A percentile compares a stretch with the other conserved stretches of the same genome.
phyloP scores from a whole-genome alignment of 2,888 invertebrate genomes.

The Pharmacophagus antenor region DNA sequence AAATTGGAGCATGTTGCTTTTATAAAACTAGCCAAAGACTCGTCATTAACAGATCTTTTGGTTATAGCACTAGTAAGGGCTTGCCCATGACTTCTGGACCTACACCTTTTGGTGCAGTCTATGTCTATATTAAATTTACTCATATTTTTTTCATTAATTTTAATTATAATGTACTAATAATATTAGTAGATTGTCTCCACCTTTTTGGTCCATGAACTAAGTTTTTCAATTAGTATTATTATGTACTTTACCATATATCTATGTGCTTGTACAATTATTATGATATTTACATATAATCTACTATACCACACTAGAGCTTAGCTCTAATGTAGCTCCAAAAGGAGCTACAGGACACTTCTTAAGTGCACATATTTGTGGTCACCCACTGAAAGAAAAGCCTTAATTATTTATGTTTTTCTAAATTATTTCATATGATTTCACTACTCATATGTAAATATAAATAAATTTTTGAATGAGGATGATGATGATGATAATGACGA shows the following conservation, averaged over 20 bases:
- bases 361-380: slow-evolving; percentile 58
- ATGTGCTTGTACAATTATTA: slow-evolving; percentile 30
- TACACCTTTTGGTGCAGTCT: slow-evolving; percentile 82
- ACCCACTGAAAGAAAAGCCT: slow-evolving; percentile 59
- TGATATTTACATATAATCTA: slow-evolving; percentile 33
- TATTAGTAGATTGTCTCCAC: slow-evolving; percentile 4
- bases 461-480: no score
- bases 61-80: slow-evolving; percentile 84
- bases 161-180: not conserved
- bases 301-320: slow-evolving; percentile 49
- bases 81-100: slow-evolving; percentile 79
- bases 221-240: not conserved
- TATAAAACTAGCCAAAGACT: slow-evolving; percentile 80
- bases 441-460: not conserved
- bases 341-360: slow-evolving; percentile 52
- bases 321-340: slow-evolving; percentile 45
- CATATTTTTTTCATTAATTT: slow-evolving; percentile 44
- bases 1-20: slow-evolving; percentile 83
- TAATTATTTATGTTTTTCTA: not conserved
- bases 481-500: no score
- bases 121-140: slow-evolving; percentile 64
- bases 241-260: slow-evolving; percentile 15
- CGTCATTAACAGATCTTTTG: slow-evolving; percentile 81
- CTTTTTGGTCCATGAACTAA: slow-evolving; percentile 15
- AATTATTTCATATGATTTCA: not conserved